phyloP scores from a whole-genome alignment of 2,888 invertebrate genomes.

The Anticlea derivata region DNA sequence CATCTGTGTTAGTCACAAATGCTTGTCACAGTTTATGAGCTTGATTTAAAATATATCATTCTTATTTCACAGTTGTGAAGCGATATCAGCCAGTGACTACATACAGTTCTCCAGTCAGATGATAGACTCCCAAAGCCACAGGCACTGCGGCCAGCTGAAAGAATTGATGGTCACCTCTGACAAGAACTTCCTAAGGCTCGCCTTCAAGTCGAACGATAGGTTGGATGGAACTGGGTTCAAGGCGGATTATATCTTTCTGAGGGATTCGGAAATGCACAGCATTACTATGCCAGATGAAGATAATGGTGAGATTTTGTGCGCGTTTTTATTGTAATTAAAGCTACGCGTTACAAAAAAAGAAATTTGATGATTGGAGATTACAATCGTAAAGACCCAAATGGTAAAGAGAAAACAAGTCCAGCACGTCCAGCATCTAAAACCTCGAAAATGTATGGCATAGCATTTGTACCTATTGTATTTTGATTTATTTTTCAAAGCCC shows the following conservation, averaged over 20 bases:
- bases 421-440: no score
- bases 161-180: constrained; percentile 93
- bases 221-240: constrained; percentile 97
- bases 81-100: constrained; percentile 95
- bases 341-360: no score
- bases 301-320: constrained; percentile 46
- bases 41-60: no score
- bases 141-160: constrained; percentile 93
- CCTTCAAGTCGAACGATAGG: constrained; percentile 96
- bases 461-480: no score
- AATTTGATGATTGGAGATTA: no score
- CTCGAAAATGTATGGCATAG: no score
- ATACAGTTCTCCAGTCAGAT: constrained; percentile 97
- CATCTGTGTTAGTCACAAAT: no score
- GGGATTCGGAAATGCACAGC: constrained; percentile 85
- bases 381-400: no score
- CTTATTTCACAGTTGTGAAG: constrained; percentile 89
- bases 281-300: constrained; percentile 65
- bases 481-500: no score
- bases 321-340: no score
- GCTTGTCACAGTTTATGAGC: no score
- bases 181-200: constrained; percentile 95
- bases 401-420: no score
- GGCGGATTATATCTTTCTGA: constrained; percentile 93
- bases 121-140: constrained; percentile 90